Conservation (phyloP, 1,140 invertebrate species). For the Drosophila parvula region DNA sequence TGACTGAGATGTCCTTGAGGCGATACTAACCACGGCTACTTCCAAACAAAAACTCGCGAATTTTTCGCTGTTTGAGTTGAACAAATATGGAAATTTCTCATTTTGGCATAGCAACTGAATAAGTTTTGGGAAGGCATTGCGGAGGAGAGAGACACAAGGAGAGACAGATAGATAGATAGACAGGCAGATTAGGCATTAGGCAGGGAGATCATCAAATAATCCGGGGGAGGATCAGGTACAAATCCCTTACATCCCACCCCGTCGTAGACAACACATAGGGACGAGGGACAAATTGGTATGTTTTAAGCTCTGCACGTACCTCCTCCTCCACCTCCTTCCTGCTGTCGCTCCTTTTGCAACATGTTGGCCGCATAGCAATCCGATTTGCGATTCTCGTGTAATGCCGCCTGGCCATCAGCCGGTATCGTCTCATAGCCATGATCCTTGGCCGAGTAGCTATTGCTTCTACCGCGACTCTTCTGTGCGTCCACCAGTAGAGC, state of each 20-base stretch:
- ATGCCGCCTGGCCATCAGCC: constrained; percentile 72
- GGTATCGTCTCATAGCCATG: constrained; percentile 88
- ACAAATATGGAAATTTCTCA: constrained; percentile 76
- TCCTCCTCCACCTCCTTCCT: constrained; percentile 57
- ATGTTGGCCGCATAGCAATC: constrained; percentile 78
- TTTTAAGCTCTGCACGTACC: constrained; percentile 35
- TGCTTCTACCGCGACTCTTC: constrained; percentile 72
- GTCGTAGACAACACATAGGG: neutral
- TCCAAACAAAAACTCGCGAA: constrained; percentile 80
- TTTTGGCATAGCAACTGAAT: constrained; percentile 78
- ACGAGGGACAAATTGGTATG: neutral
- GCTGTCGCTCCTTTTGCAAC: constrained; percentile 74
- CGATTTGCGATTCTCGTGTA: constrained; percentile 84
- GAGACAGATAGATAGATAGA: constrained; percentile 57
- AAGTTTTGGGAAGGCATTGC: constrained; percentile 37
- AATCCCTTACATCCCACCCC: constrained; percentile 9
- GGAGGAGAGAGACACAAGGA: constrained; percentile 52
- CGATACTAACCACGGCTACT: constrained; percentile 78
- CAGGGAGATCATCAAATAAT: constrained; percentile 29
- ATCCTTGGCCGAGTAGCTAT: constrained; percentile 84
- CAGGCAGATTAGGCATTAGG: constrained; percentile 53
- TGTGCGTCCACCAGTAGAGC: constrained; percentile 76
- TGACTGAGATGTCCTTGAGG: constrained; percentile 10
- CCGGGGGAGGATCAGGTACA: constrained; percentile 2
- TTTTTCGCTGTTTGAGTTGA: constrained; percentile 64